phyloP scores from a whole-genome alignment of 2,888 invertebrate species.

The Smittia aterrima region DNA sequence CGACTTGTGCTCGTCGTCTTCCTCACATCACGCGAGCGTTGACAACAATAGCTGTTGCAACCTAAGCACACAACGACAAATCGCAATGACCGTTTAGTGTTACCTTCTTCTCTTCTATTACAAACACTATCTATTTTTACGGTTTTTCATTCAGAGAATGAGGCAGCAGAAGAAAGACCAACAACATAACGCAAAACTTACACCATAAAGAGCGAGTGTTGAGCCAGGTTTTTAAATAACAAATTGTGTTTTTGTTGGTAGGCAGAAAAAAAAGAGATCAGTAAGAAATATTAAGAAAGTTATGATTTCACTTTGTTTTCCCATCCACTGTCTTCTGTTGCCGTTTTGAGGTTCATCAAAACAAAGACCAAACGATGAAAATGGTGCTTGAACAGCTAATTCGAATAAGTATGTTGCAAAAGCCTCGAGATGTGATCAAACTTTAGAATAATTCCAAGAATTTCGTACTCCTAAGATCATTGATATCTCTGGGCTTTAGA shows the following conservation, averaged over 20 bases:
- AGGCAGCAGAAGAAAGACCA: neutral
- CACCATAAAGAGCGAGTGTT: neutral
- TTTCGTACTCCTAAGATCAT: too few relatives aligned
- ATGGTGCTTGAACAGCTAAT: too few relatives aligned
- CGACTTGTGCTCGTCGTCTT: constrained; percentile 56
- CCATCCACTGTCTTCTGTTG: neutral
- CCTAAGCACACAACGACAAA: neutral
- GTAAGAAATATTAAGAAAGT: constrained; percentile 25
- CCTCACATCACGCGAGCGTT: neutral
- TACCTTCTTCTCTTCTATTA: constrained; percentile 29
- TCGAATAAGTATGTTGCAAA: too few relatives aligned
- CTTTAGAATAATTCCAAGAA: too few relatives aligned
- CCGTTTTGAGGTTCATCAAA: neutral
- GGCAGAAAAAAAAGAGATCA: constrained; percentile 31
- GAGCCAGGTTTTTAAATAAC: neutral
- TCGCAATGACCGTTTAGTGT: constrained; percentile 39
- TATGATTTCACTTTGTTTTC: constrained; percentile 35
- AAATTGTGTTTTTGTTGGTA: constrained; percentile 9
- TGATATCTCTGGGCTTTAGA: too few relatives aligned
- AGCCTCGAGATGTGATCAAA: too few relatives aligned
- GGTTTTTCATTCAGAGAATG: constrained; percentile 32
- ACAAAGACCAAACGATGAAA: neutral
- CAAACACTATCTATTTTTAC: constrained; percentile 35
- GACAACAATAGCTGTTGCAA: constrained; percentile 18
- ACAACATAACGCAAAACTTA: constrained; percentile 22